Evolutionary conservation across 2,113 vertebrate genomes (phyloP).

Genomic region (Nycticryphes semicollaris): DNA sequence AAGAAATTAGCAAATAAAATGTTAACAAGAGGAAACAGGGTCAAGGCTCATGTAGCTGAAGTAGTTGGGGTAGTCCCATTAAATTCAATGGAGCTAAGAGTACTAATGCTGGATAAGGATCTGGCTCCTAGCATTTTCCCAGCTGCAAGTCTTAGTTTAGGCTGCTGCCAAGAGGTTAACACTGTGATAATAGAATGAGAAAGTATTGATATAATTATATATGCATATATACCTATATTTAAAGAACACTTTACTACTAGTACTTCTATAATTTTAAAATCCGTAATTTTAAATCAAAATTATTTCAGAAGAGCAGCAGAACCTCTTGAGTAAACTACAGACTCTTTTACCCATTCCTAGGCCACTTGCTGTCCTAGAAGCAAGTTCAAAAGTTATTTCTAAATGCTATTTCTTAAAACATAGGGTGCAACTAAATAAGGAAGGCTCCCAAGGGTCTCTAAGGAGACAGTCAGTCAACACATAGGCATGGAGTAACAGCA

Average conservation of each 20-base stretch:
- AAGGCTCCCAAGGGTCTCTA: slow-evolving; percentile 75
- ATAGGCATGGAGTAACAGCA: slow-evolving; percentile 71
- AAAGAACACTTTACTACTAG: slow-evolving; percentile 51
- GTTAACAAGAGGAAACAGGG: slow-evolving; percentile 13
- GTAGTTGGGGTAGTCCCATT: neutral
- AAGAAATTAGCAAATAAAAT: slow-evolving; percentile 46
- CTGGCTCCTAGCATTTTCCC: neutral
- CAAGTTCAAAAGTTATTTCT: slow-evolving; percentile 66
- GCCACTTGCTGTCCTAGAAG: slow-evolving; percentile 68
- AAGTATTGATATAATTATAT: slow-evolving; percentile 30
- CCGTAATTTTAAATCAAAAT: slow-evolving; percentile 35
- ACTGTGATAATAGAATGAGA: slow-evolving; percentile 71
- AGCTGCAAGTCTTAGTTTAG: slow-evolving; percentile 60
- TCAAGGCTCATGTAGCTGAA: neutral
- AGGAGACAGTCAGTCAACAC: slow-evolving; percentile 72
- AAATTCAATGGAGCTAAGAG: neutral
- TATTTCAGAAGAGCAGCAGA: slow-evolving; percentile 68
- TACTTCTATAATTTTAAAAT: slow-evolving; percentile 29
- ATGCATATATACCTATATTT: slow-evolving; percentile 22
- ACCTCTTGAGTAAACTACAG: slow-evolving; percentile 69
- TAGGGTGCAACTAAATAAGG: slow-evolving; percentile 61
- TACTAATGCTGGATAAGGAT: neutral
- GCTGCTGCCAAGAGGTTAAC: slow-evolving; percentile 72
- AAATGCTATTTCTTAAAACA: slow-evolving; percentile 61
- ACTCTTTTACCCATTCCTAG: slow-evolving; percentile 56